Conservation (phyloP, 2,113 vertebrate genomes). For the Oxyura jamaicensis region DNA sequence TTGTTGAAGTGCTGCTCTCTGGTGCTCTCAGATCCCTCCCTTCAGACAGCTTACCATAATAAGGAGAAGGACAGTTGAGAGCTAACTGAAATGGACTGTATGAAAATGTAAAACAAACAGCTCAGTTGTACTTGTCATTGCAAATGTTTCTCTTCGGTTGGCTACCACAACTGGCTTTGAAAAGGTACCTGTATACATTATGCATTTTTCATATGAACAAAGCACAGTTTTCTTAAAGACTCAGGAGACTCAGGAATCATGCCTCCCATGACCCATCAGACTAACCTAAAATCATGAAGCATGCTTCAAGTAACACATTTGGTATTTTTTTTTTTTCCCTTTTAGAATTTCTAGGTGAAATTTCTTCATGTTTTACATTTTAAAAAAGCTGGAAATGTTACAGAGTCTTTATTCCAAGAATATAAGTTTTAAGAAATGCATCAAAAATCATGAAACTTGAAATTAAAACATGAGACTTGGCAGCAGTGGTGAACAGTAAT, state of each 20-base stretch:
- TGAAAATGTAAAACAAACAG: background rate
- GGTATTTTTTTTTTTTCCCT: constrained; percentile 12
- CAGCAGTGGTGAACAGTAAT: constrained; percentile 47
- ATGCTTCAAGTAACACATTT: constrained; percentile 8
- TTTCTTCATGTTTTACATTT: constrained; percentile 14
- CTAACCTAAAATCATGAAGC: background rate
- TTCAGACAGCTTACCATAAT: background rate
- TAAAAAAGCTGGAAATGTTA: constrained; percentile 50
- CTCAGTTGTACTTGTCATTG: background rate
- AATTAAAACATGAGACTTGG: constrained; percentile 70
- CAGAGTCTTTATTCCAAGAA: constrained; percentile 56
- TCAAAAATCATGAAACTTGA: constrained; percentile 57
- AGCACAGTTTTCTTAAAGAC: background rate
- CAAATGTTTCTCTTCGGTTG: background rate
- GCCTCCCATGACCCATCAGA: background rate
- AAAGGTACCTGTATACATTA: background rate
- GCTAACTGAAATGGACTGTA: background rate
- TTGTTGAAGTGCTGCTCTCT: background rate
- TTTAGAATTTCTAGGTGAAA: constrained; percentile 45
- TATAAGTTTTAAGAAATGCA: constrained; percentile 57
- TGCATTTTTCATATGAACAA: background rate
- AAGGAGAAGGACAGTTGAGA: background rate
- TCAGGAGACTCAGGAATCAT: background rate
- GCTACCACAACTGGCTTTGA: background rate
- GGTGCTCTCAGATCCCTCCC: background rate